These are phyloP conservation scores for Tachysurus fulvidraco DNA, from an alignment of 2,113 vertebrate genomes.

Conservation along the genomic window DNA sequence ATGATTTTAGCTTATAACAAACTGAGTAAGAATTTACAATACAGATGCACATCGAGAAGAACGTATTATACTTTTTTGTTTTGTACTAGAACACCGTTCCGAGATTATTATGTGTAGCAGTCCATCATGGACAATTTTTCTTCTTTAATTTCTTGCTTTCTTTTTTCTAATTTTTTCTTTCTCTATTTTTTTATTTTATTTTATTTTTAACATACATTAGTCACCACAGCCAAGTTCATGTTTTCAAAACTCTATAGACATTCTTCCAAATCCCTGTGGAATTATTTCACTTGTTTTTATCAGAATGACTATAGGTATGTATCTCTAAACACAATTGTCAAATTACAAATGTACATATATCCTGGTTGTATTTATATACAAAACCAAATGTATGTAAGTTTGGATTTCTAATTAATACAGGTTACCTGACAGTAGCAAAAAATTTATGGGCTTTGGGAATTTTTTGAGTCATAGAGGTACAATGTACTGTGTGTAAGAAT, in stretches of 20 bases:
- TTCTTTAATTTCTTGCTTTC: too few relatives aligned
- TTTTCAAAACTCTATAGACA: not conserved
- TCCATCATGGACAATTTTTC: not conserved
- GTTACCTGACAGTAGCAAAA: not conserved
- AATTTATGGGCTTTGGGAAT: too few relatives aligned
- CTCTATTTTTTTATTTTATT: too few relatives aligned
- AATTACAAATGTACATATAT: not conserved
- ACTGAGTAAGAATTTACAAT: not conserved
- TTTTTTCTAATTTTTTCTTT: not conserved
- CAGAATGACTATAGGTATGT: not conserved
- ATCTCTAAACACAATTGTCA: not conserved
- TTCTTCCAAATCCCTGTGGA: not conserved
- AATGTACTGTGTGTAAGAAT: not conserved
- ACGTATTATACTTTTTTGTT: not conserved
- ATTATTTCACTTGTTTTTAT: not conserved
- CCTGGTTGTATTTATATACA: not conserved
- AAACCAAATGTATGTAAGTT: not conserved
- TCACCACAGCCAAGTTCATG: not conserved
- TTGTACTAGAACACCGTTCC: not conserved
- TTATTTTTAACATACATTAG: not conserved
- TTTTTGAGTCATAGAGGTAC: not conserved
- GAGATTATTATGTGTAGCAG: not conserved
- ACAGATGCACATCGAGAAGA: not conserved
- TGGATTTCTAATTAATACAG: not conserved
- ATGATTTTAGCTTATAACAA: conserved; percentile 2